phyloP scores from a whole-genome alignment of 2,113 vertebrate genomes.

The Microtus ochrogaster region DNA sequence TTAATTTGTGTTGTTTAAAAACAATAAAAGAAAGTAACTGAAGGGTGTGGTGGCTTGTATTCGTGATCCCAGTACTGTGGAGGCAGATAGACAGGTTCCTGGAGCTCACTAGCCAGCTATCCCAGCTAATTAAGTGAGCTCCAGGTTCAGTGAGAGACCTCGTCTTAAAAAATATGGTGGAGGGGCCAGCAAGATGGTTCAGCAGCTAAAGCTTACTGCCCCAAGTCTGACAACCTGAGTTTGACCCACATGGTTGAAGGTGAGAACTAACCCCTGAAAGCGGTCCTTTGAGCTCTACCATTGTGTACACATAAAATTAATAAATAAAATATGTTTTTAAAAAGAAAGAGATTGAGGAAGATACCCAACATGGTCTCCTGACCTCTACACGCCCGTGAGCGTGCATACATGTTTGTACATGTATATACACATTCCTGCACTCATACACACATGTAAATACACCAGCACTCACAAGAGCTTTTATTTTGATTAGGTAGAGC shows the following conservation, averaged over 20 bases:
- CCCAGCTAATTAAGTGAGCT: background rate
- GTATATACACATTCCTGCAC: background rate
- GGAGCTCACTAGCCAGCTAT: background rate
- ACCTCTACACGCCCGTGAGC: background rate
- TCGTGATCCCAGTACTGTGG: background rate
- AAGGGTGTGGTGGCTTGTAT: background rate
- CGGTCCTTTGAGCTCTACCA: too few relatives aligned
- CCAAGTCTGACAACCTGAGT: background rate
- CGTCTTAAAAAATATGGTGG: background rate
- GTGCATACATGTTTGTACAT: background rate
- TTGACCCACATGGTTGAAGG: background rate
- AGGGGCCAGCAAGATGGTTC: background rate
- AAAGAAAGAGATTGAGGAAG: background rate
- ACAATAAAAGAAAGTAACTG: background rate
- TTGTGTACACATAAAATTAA: background rate
- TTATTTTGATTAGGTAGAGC: constrained; percentile 4
- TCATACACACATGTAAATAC: background rate
- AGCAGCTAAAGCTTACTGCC: background rate
- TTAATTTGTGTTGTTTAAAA: background rate
- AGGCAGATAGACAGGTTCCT: background rate
- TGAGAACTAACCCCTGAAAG: background rate
- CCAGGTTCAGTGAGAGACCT: background rate
- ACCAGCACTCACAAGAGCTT: background rate
- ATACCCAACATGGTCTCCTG: background rate
- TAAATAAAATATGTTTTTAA: background rate